Evolutionary conservation across 1,140 invertebrate genomes (phyloP).

Genomic region (Notospermus geniculatus): DNA sequence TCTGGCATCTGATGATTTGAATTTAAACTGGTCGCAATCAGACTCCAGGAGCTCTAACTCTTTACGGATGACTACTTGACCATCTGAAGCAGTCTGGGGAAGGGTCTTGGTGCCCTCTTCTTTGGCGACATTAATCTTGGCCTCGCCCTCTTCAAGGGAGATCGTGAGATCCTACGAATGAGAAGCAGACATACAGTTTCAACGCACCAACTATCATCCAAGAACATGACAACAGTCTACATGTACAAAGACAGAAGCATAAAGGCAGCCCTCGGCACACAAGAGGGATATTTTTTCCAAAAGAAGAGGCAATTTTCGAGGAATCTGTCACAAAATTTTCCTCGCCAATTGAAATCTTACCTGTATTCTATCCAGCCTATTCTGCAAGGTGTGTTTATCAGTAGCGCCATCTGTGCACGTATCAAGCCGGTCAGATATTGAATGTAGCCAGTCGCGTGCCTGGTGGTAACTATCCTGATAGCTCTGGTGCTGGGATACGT

Average conservation of each 20-base stretch:
- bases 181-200: too few species aligned
- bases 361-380: slow-evolving; percentile 79
- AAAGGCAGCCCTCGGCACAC: too few species aligned
- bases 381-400: slow-evolving; percentile 86
- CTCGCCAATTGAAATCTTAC: slow-evolving; percentile 27
- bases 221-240: neutral
- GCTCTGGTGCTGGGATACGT: slow-evolving; percentile 74
- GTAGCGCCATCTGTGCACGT: slow-evolving; percentile 87
- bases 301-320: too few species aligned
- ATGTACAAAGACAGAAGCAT: slow-evolving; percentile 1
- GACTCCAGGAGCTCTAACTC: slow-evolving; percentile 71
- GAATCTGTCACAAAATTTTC: too few species aligned
- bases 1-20: slow-evolving; percentile 58
- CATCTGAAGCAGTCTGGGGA: slow-evolving; percentile 71
- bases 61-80: slow-evolving; percentile 72
- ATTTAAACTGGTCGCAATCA: slow-evolving; percentile 74
- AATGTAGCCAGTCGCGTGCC: slow-evolving; percentile 61
- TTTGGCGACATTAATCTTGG: slow-evolving; percentile 37
- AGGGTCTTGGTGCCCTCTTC: slow-evolving; percentile 39
- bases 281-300: too few species aligned
- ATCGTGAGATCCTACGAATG: slow-evolving; percentile 39
- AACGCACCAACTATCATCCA: too few species aligned
- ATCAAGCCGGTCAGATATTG: slow-evolving; percentile 79
- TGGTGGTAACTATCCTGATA: slow-evolving; percentile 44
- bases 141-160: slow-evolving; percentile 40